phyloP scores from a whole-genome alignment of 2,797 vertebrate genomes.

The Yasuhikotakia modesta region DNA sequence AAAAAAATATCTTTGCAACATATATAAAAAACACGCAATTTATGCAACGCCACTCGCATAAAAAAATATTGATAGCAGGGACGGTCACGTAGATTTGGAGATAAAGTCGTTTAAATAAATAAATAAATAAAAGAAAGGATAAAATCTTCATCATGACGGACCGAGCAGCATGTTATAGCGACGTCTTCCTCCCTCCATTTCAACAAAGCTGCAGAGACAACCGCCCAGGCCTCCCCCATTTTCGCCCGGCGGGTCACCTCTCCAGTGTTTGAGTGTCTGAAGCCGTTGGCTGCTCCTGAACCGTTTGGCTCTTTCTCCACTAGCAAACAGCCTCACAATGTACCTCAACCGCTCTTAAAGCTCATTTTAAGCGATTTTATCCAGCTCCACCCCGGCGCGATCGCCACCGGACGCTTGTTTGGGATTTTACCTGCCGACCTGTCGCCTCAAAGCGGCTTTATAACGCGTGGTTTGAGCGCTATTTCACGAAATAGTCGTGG shows the following conservation, averaged over 20 bases:
- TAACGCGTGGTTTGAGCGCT: slow-evolving; percentile 73
- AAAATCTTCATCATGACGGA: slow-evolving; percentile 1
- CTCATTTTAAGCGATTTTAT: slow-evolving; percentile 69
- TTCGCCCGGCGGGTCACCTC: slow-evolving; percentile 76
- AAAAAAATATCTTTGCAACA: neutral
- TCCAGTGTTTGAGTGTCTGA: slow-evolving; percentile 77
- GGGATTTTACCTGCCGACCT: slow-evolving; percentile 69
- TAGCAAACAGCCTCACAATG: slow-evolving; percentile 86
- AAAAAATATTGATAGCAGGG: neutral
- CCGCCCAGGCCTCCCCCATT: slow-evolving; percentile 75
- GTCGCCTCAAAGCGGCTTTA: slow-evolving; percentile 69
- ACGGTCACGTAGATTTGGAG: too few species aligned
- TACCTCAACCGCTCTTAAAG: slow-evolving; percentile 81
- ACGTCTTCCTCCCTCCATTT: slow-evolving; percentile 46
- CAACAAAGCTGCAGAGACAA: slow-evolving; percentile 70
- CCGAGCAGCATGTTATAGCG: slow-evolving; percentile 37
- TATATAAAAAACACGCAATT: neutral
- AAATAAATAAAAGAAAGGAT: neutral
- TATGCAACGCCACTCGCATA: neutral
- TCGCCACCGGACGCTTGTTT: slow-evolving; percentile 69
- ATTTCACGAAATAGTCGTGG: slow-evolving; percentile 71
- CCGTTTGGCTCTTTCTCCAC: slow-evolving; percentile 93
- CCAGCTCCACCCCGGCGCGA: slow-evolving; percentile 61
- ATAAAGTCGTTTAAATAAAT: neutral
- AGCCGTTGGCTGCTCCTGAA: slow-evolving; percentile 92